A percentile compares a stretch with the other conserved stretches of the same genome.
Evolutionary conservation across 2,113 vertebrate species (phyloP).

Genomic region (Psittacara wagleri): DNA sequence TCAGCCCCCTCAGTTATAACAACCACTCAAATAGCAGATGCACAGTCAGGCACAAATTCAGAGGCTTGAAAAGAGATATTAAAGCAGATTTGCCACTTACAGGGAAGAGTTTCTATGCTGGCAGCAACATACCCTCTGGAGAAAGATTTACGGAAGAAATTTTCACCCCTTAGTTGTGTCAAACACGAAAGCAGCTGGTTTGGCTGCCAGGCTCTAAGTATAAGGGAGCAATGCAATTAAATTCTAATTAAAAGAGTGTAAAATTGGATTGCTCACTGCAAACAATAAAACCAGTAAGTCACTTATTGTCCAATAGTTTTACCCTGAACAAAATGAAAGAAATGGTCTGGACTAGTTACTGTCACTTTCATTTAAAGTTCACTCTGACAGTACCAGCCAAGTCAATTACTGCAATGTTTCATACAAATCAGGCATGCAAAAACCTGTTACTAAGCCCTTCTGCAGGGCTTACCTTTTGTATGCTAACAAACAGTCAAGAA

Average conservation of each 20-base stretch:
- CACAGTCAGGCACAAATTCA: neutral
- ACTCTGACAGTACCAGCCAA: neutral
- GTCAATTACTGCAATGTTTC: conserved; percentile 16
- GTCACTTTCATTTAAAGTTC: conserved; percentile 19
- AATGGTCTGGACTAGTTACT: neutral
- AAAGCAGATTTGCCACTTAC: neutral
- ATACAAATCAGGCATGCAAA: neutral
- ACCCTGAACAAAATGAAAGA: neutral
- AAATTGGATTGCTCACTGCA: conserved; percentile 43
- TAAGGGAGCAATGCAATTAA: conserved; percentile 35
- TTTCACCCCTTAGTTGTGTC: neutral
- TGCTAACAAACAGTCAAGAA: neutral
- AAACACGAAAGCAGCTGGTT: neutral
- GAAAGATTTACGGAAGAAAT: neutral
- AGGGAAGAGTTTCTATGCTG: neutral
- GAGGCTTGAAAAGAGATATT: neutral
- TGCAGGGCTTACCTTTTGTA: neutral
- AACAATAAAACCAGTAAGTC: conserved; percentile 33
- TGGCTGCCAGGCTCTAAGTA: neutral
- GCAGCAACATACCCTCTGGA: neutral
- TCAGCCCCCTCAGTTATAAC: neutral
- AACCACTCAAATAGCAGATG: neutral
- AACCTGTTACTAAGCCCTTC: neutral
- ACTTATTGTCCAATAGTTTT: conserved; percentile 7
- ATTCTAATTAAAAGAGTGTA: conserved; percentile 32